Conservation (phyloP, 2,113 vertebrate genomes). For the Oplegnathus fasciatus region DNA sequence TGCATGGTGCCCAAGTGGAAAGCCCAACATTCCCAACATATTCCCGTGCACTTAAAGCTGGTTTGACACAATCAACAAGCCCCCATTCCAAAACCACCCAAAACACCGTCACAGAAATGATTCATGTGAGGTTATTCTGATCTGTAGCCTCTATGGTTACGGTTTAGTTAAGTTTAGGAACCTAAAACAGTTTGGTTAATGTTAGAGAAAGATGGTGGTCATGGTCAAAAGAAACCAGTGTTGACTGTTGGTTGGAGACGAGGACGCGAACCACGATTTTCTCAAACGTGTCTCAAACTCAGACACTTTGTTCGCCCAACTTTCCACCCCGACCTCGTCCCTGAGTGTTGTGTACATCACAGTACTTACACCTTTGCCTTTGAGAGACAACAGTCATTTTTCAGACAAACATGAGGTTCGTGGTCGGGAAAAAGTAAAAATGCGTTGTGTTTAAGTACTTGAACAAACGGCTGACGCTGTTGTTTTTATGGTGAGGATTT, state of each 20-base stretch:
- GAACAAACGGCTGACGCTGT: too few species aligned
- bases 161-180: not conserved
- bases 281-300: not conserved
- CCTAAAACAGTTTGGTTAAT: not conserved
- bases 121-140: not conserved
- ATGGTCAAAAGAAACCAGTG: not conserved
- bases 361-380: too few species aligned
- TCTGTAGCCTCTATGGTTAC: not conserved
- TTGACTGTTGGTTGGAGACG: not conserved
- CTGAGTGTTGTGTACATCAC: too few species aligned
- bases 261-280: not conserved
- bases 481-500: too few species aligned
- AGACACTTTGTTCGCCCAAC: too few species aligned
- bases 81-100: not conserved
- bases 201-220: not conserved
- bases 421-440: too few species aligned
- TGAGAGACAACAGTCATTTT: too few species aligned
- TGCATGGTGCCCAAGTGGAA: not conserved
- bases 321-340: not conserved
- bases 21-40: not conserved
- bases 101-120: not conserved
- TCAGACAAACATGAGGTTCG: too few species aligned
- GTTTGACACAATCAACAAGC: not conserved
- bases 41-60: not conserved
- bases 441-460: too few species aligned